Percentiles rank a stretch among this genome's conserved stretches.
Evolutionary conservation across 2,888 invertebrate species (phyloP).

Genomic region (Deilephila elpenor): DNA sequence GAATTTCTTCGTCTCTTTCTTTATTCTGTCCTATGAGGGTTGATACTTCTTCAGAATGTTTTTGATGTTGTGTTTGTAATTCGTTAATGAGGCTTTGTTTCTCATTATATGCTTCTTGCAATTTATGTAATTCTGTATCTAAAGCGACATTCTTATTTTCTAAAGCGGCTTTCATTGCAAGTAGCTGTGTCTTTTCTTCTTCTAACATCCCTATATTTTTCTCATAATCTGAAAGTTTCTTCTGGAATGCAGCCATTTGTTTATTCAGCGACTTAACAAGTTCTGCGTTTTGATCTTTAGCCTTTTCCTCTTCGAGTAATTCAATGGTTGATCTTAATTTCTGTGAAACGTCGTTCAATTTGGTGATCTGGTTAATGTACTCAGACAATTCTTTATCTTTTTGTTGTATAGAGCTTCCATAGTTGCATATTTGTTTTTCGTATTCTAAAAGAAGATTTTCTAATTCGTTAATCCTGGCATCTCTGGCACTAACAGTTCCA

Average conservation of each 20-base stretch:
- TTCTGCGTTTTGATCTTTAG: slow-evolving; percentile 79
- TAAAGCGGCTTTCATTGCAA: slow-evolving; percentile 62
- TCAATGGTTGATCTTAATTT: slow-evolving; percentile 80
- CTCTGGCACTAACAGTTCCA: slow-evolving; percentile 66
- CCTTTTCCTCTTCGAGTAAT: slow-evolving; percentile 77
- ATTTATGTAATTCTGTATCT: slow-evolving; percentile 68
- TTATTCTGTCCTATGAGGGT: slow-evolving; percentile 76
- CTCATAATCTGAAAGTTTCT: slow-evolving; percentile 71
- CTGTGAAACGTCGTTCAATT: slow-evolving; percentile 80
- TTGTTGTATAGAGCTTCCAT: slow-evolving; percentile 71
- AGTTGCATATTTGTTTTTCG: slow-evolving; percentile 78
- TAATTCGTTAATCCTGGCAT: slow-evolving; percentile 77
- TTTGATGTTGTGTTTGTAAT: slow-evolving; percentile 75
- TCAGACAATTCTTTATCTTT: slow-evolving; percentile 79
- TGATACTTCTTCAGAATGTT: slow-evolving; percentile 77
- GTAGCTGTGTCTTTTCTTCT: slow-evolving; percentile 73
- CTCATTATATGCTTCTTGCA: slow-evolving; percentile 74
- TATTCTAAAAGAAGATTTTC: slow-evolving; percentile 78
- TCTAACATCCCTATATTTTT: slow-evolving; percentile 72
- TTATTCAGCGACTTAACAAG: slow-evolving; percentile 82
- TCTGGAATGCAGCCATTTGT: slow-evolving; percentile 77
- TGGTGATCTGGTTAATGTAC: slow-evolving; percentile 82
- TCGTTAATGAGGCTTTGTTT: slow-evolving; percentile 77
- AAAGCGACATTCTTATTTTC: slow-evolving; percentile 64
- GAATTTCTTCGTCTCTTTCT: slow-evolving; percentile 84